These are phyloP conservation scores for Arremon aurantiirostris DNA, from an alignment of 2,797 vertebrate species.

Conservation along the genomic window DNA sequence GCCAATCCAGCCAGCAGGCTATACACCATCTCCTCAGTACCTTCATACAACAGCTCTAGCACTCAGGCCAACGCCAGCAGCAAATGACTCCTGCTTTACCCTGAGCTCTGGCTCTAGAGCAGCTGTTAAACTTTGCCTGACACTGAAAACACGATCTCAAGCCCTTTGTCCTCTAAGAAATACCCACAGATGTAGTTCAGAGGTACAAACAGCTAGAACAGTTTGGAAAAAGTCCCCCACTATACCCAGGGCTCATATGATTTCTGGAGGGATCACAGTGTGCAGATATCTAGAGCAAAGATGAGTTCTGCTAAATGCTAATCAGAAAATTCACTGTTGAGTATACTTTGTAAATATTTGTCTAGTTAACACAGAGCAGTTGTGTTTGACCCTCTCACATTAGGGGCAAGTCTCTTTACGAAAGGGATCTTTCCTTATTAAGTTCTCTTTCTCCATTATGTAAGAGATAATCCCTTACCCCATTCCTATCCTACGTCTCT, in stretches of 20 bases:
- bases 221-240: neutral
- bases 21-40: neutral
- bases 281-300: constrained; percentile 38
- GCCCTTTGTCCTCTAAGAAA: constrained; percentile 53
- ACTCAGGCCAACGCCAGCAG: neutral
- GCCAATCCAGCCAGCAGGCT: neutral
- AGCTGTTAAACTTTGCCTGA: constrained; percentile 6
- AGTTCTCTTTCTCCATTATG: neutral
- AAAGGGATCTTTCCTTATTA: neutral
- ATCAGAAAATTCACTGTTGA: neutral
- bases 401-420: neutral
- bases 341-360: constrained; percentile 20
- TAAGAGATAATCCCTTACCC: constrained; percentile 26
- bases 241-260: neutral
- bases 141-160: neutral
- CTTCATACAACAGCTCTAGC: neutral
- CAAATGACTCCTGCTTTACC: neutral
- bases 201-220: neutral
- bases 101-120: neutral
- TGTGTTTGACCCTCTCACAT: neutral
- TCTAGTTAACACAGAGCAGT: neutral
- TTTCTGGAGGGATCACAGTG: neutral
- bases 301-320: neutral
- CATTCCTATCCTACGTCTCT: neutral
- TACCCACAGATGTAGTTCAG: constrained; percentile 42